phyloP scores from a whole-genome alignment of 2,888 invertebrate genomes.

The Sisyra nigra region DNA sequence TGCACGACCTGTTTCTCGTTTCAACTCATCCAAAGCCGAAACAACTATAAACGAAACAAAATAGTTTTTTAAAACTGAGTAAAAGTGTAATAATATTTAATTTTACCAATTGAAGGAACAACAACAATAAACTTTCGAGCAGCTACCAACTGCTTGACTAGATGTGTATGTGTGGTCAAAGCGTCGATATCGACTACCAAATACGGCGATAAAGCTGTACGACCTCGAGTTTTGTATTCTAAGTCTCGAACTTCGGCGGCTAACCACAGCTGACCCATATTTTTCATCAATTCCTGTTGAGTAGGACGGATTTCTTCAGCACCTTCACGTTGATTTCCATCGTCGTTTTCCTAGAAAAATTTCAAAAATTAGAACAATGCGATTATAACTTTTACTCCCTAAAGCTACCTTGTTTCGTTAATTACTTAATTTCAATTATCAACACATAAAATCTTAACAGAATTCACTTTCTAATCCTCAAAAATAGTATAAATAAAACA shows the following conservation, averaged over 20 bases:
- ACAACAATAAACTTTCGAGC: conserved; percentile 74
- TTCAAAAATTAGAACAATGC: neutral
- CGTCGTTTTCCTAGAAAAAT: conserved; percentile 9
- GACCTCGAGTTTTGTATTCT: conserved; percentile 49
- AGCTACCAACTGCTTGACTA: conserved; percentile 68
- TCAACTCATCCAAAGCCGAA: conserved; percentile 74
- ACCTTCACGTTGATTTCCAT: conserved; percentile 5
- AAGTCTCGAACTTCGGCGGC: conserved; percentile 75
- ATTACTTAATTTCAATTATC: too few species aligned
- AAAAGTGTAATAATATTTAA: conserved; percentile 11
- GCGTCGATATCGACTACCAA: conserved; percentile 77
- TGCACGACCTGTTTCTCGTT: conserved; percentile 68
- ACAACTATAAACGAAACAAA: conserved; percentile 44
- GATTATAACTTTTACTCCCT: neutral
- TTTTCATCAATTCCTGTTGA: conserved; percentile 43
- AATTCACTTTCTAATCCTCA: too few species aligned
- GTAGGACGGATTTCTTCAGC: conserved; percentile 6
- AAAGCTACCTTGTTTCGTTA: too few species aligned
- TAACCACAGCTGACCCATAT: conserved; percentile 82
- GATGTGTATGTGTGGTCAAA: conserved; percentile 55
- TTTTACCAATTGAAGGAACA: conserved; percentile 75
- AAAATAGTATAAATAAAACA: too few species aligned
- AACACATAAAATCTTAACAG: too few species aligned
- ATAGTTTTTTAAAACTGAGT: neutral
- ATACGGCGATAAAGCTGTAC: conserved; percentile 57